These are phyloP conservation scores for Neodontobutis hainanensis DNA, from an alignment of 2,113 vertebrate genomes.

Conservation along the genomic window DNA sequence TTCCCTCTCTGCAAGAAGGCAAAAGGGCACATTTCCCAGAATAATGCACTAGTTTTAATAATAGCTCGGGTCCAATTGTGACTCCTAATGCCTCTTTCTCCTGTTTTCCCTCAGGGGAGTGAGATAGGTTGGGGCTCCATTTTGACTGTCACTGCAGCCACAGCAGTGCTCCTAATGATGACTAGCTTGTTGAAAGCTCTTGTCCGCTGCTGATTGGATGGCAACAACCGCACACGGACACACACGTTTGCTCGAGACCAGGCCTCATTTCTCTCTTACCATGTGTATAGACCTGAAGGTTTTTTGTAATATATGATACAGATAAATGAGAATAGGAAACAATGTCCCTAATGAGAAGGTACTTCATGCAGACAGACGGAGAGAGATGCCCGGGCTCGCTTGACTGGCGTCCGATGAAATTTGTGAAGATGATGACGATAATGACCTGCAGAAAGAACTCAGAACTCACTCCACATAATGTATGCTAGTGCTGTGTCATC, in stretches of 20 bases:
- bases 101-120: conserved; percentile 68
- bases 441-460: conserved; percentile 43
- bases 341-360: conserved; percentile 27
- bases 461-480: conserved; percentile 42
- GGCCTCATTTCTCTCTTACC: conserved; percentile 48
- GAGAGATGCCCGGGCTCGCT: conserved; percentile 23
- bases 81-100: conserved; percentile 33
- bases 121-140: conserved; percentile 72
- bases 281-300: conserved; percentile 41
- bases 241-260: conserved; percentile 55
- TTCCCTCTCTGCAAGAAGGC: conserved; percentile 10
- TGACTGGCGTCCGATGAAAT: conserved; percentile 13
- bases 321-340: conserved; percentile 23
- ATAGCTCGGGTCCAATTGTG: conserved; percentile 5
- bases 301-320: conserved; percentile 29
- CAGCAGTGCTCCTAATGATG: conserved; percentile 71
- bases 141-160: conserved; percentile 69
- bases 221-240: conserved; percentile 47
- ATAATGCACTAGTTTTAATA: conserved; percentile 13
- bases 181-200: conserved; percentile 70
- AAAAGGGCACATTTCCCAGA: conserved; percentile 20
- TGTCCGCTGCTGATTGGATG: conserved; percentile 67
- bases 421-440: conserved; percentile 8
- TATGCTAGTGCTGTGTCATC: conserved; percentile 42
- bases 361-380: conserved; percentile 29